Evolutionary conservation across 2,113 vertebrate genomes (phyloP), one percentile per base, ranked within the genome.

Genomic region (Sinocyclocheilus anophthalmus): DNA sequence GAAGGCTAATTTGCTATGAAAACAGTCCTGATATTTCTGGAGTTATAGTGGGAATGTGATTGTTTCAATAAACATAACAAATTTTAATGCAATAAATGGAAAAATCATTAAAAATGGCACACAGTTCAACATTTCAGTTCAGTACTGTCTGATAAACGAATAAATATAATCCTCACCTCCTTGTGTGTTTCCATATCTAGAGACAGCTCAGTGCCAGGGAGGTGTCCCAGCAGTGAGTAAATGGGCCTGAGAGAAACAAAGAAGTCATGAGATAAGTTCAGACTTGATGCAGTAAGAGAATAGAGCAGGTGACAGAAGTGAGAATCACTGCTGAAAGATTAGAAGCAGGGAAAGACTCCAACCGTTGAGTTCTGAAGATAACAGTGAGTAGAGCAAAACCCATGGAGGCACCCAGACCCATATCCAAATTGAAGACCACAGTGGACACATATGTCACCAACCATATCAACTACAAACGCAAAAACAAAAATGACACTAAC

Each of bases 341-440:
- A 73, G 12, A 55, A 75, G 30, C 81, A 96, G 87, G 61, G 95
- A 87, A 20, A 57, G n/a, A 72, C 30, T 89, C 85, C 96, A 92
- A 99, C 98, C 96, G 87, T 90, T 99, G 98, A 4, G 95, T 97
- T 87, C 96, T 97, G 93, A 99, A 93, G 91, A 98, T 97, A 85
- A 99, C 95, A 0, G 96, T 96, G 78, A 99, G 92, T 70, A 99
- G 88, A 61, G 96, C 94, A 42, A 99, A 99, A 50, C 75, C 91
- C 26, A 26, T 26, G 26, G 26, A 26, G 26, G 26, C 26, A 26
- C 26, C 26, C 26, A 26, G 26, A 50, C 75, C 91, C 65, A 99
- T 90, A 89, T 99, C 98, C 91, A 99, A 89, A 89, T 98, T 97
- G 63, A 99, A 93, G 20, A 97, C 81, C 65, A 98, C 76, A 0